A percentile compares a stretch with the other conserved stretches of the same genome.
Evolutionary conservation across 2,888 invertebrate species (phyloP).

Genomic region (Apamea anceps): DNA sequence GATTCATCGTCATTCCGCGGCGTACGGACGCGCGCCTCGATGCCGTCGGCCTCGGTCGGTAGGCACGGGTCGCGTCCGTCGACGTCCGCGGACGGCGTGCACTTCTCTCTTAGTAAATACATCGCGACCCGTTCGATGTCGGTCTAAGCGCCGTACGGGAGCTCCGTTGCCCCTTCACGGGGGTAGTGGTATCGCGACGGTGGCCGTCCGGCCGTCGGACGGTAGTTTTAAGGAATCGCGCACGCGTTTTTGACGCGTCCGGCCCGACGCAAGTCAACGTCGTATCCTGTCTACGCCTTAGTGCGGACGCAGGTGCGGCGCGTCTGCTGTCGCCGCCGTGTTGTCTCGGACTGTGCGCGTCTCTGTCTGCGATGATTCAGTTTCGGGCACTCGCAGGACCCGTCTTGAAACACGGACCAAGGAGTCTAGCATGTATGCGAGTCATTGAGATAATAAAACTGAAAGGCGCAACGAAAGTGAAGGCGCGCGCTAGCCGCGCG

Average conservation of each 20-base stretch:
- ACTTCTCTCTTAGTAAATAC: slow-evolving; percentile 85
- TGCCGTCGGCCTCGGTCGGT: background rate
- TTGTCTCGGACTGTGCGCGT: slow-evolving; percentile 77
- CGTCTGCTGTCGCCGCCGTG: slow-evolving; percentile 71
- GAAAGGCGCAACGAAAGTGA: slow-evolving; percentile 93
- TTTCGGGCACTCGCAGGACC: slow-evolving; percentile 90
- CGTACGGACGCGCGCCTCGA: slow-evolving; percentile 62
- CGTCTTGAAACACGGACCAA: slow-evolving; percentile 91
- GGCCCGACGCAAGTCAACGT: slow-evolving; percentile 74
- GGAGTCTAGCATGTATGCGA: slow-evolving; percentile 91
- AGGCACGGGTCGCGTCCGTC: background rate
- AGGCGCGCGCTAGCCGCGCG: slow-evolving; percentile 79
- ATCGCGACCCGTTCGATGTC: slow-evolving; percentile 89
- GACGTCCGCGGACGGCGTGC: slow-evolving; percentile 66
- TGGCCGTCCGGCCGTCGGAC: slow-evolving; percentile 47
- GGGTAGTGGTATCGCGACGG: background rate
- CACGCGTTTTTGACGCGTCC: slow-evolving; percentile 75
- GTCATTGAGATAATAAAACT: slow-evolving; percentile 91
- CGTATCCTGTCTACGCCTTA: slow-evolving; percentile 72
- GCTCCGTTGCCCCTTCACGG: background rate
- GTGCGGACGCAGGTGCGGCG: slow-evolving; percentile 77
- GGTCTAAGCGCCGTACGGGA: slow-evolving; percentile 76
- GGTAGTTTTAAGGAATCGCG: slow-evolving; percentile 66
- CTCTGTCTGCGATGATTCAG: slow-evolving; percentile 83
- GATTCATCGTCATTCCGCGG: slow-evolving; percentile 79